Evolutionary conservation across 2,113 vertebrate species (phyloP), one percentile per base, ranked within the genome.

Genomic region (Zosterops borbonicus): DNA sequence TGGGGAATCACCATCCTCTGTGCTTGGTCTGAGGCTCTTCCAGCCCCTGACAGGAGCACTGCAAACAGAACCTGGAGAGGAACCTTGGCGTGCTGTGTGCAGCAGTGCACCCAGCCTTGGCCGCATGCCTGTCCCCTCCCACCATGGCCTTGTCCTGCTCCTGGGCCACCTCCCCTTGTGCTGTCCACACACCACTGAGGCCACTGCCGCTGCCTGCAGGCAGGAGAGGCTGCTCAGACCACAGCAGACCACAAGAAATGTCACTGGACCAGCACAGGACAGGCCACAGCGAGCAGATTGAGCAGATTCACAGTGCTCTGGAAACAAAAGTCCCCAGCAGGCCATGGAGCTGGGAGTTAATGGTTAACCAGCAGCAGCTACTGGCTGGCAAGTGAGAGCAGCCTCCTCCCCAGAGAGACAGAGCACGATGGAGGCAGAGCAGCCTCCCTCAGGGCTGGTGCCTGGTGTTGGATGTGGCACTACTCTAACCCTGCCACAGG

Each of bases 51-150:
- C 58, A 60, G 44, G 23, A 84, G 29, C 47, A 22, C 33, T 0
- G 0, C 20, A 15, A 74, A 37, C 14, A 41, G 39, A 3, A 24
- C 31, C 25, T 1, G 1, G 14, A 56, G 16, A 42, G 60, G 24
- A 88, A 14, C 21, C 23, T 12, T 11, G 10, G 76, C 0, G 0
- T 47, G 18, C 33, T 10, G 5, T 19, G 56, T 3, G 0, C 35
- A 37, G 53, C 1, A 63, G 24, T 21, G 58, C 56, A 55, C 49
- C 9, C 46, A 44, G 63, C 73, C 55, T 17, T 27, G 47, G 80
- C n/a, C 28, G 15, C 18, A 0, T 0, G 12, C 50, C 60, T 11
- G 15, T 50, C 29, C 33, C 56, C 62, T 77, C 52, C 55, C 83
- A 16, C 64, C 28, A 20, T 0, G 3, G 15, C 12, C 56, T 9